Evolutionary conservation across 2,113 vertebrate species (phyloP), one percentile per base, ranked within the genome.

Genomic region (Pontoporia blainvillei): DNA sequence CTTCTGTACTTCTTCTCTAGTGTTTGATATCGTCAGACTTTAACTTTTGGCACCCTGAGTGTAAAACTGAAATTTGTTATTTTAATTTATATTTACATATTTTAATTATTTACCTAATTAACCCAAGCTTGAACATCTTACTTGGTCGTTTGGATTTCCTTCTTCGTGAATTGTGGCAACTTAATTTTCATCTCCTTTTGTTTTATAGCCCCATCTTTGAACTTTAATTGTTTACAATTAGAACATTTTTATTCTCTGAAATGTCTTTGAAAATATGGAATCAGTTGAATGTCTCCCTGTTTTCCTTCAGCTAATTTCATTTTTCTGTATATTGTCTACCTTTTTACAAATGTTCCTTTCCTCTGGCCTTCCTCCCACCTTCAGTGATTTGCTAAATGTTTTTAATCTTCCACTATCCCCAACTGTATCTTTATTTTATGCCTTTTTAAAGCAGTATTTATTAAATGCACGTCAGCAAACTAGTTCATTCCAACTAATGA

Each of bases 281-380:
- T 73, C 36, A 34, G 29, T 90, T 59, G 11, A 46, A 17, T 76
- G 4, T 31, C 20, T 67, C 15, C 25, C 5, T 36, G 3, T 72
- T 82, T 91, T 91, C 69, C 44, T 86, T 88, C 1, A 54, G 4
- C 59, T n/a, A 20, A 46, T 71, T 92, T 62, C 14, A 62, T 71
- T 84, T 73, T 75, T 39, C 54, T 84, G 21, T 88, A 25, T 36
- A 10, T 82, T 17, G 8, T 86, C 39, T 86, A 2, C 15, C 7
- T n/a, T 83, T 91, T 95, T 57, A 44, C 34, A 66, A 41, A 46
- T 59, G 8, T 94, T 96, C 29, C 34, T 97, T 75, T 93, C 89
- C 25, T 67, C 8, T 73, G 13, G 27, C 13, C 18, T 92, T 20
- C 1, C 52, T 90, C 78, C 8, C 27, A 52, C 54, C 41, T 41